Conservation (phyloP, 2,888 invertebrate species). For the Xylota sylvarum region DNA sequence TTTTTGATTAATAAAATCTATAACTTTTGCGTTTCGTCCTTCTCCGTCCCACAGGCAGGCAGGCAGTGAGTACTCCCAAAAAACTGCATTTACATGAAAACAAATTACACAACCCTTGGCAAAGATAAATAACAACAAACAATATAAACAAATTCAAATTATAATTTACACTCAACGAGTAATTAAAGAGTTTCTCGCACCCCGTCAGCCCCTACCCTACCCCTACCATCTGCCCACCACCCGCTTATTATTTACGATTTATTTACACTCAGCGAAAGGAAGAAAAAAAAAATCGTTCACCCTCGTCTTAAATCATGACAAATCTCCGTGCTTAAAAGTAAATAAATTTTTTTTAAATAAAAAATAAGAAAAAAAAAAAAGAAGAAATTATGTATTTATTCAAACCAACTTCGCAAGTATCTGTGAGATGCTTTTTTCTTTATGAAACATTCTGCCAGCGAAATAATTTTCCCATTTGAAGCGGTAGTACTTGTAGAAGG, state of each 20-base stretch:
- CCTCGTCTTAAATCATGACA: conserved; percentile 52
- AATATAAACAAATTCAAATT: conserved; percentile 44
- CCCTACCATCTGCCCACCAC: too few relatives aligned
- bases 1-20: conserved; percentile 3
- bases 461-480: conserved; percentile 8
- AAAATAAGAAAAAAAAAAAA: conserved; percentile 25
- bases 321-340: conserved; percentile 51
- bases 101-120: conserved; percentile 22
- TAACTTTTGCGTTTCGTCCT: not conserved
- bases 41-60: not conserved
- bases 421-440: conserved; percentile 51
- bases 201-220: not conserved
- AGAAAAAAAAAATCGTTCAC: not conserved
- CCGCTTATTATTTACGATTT: conserved; percentile 62
- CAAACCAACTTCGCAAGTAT: conserved; percentile 49
- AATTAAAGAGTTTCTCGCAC: conserved; percentile 21
- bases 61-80: not conserved
- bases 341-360: conserved; percentile 34
- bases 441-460: conserved; percentile 25
- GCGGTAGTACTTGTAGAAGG: conserved; percentile 34
- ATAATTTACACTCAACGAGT: conserved; percentile 33
- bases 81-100: conserved; percentile 5
- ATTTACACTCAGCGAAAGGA: conserved; percentile 19
- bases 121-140: conserved; percentile 17
- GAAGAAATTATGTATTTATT: conserved; percentile 21